Conservation (phyloP, 2,888 invertebrate genomes). For the Ectemnius continuus region DNA sequence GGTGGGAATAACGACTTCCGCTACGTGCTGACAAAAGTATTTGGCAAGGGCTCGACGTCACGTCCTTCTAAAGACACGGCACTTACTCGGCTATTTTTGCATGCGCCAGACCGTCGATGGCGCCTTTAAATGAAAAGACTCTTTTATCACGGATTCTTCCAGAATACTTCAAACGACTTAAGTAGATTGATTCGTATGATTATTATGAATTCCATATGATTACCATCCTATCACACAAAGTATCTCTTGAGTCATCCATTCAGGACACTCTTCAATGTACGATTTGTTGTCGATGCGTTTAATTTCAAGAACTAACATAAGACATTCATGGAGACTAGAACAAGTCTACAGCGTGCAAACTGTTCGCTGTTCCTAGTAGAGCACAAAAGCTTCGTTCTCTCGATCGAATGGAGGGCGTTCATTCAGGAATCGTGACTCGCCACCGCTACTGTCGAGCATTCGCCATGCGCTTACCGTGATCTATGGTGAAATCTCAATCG, state of each 20-base stretch:
- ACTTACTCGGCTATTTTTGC: slow-evolving; percentile 43
- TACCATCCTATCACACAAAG: no score
- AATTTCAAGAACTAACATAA: no score
- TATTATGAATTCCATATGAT: no score
- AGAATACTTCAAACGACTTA: no score
- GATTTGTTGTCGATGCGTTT: no score
- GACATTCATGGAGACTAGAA: no score
- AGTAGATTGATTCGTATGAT: no score
- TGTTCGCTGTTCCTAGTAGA: not conserved
- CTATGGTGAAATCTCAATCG: slow-evolving; percentile 58
- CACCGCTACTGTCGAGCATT: slow-evolving; percentile 40
- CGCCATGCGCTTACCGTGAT: slow-evolving; percentile 36
- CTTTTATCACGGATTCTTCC: not conserved
- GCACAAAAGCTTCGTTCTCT: slow-evolving; percentile 5
- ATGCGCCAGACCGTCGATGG: slow-evolving; percentile 15
- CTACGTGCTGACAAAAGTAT: slow-evolving; percentile 51
- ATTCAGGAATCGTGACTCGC: slow-evolving; percentile 53
- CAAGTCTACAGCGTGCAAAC: not conserved
- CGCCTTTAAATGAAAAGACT: slow-evolving; percentile 16
- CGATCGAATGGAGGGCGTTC: slow-evolving; percentile 36
- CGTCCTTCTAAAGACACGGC: slow-evolving; percentile 54
- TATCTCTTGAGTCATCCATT: no score
- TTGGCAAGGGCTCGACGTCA: slow-evolving; percentile 60
- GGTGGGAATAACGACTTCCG: slow-evolving; percentile 61
- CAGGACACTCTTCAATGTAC: no score